Base-by-base conservation (phyloP, 1,140 invertebrate species). In the Octopus bimaculoides region DNA sequence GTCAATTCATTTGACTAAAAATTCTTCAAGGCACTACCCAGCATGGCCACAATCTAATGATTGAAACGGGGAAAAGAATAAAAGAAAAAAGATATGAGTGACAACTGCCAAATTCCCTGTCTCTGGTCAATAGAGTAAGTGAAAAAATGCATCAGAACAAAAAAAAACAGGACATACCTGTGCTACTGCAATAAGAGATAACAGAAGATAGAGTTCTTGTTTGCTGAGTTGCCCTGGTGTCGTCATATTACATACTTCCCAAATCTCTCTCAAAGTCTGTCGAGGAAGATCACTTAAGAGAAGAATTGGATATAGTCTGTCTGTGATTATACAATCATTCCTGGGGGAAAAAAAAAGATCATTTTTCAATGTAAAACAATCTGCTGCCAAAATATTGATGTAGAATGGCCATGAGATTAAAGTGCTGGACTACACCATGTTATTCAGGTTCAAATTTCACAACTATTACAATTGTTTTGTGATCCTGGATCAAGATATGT, bases 171-270 rank as follows among this genome's bases (percentile, higher is more conserved):
- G 4, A 79, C 78, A 81, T 79, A 89, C 92, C 89, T 94, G 93
- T 52, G 92, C 92, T 0, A 94, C 87, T 17, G 92, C 92, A 52
- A 94, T 92, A 6, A 94, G 86, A 20, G 93, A 93, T 73, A 94
- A 87, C 52, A 92, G 89, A 5, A 92, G 87, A 82, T 92, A 93
- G 5, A 94, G 87, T 84, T 94, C 93, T 82, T 92, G 89, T 80
- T 92, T 91, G 0, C 91, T 92, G n/a, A 94, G 88, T 73, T 92
- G 90, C 7, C 93, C 93, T 20, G 93, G 91, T 53, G 92, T 91
- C 53, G 91, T 92, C 80, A 91, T 90, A 87, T 94, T 94, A 4
- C 92, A 92, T 81, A 93, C 84, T 56, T 91, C 91, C 93, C 93
- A 94, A 75, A 94, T 92, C 78, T 92, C 91, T 17, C 93, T 93